Evolutionary conservation across 1,140 invertebrate species (phyloP).

Genomic region (Argopecten irradians): DNA sequence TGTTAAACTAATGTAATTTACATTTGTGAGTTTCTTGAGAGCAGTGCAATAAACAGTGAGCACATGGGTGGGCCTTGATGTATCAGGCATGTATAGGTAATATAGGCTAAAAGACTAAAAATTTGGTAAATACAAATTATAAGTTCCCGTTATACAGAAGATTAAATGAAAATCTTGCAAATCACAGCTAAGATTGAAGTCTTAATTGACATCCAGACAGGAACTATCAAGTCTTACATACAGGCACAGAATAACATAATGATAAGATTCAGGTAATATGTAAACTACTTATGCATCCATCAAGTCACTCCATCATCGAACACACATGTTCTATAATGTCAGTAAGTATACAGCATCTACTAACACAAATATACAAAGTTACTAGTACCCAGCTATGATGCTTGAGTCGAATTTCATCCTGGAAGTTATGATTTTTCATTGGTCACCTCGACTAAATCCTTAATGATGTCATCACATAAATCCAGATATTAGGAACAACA

Average conservation of each 20-base stretch:
- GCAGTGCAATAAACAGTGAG: too few species aligned
- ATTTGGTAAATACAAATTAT: background rate
- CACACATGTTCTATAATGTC: background rate
- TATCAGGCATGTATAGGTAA: too few species aligned
- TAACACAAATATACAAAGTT: constrained; percentile 2
- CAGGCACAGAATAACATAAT: background rate
- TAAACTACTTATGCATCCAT: too few species aligned
- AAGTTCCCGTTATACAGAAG: too few species aligned
- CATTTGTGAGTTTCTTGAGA: too few species aligned
- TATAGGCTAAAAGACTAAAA: too few species aligned
- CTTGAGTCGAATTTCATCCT: constrained; percentile 9
- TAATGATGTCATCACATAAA: background rate
- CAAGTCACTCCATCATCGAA: background rate
- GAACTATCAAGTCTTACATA: background rate
- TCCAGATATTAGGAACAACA: background rate
- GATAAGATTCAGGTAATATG: too few species aligned
- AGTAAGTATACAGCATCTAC: background rate
- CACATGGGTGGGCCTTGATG: too few species aligned
- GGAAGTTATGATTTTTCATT: background rate
- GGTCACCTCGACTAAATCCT: background rate
- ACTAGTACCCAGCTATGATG: background rate
- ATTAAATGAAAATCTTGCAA: background rate
- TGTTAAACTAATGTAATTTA: too few species aligned
- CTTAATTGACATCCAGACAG: background rate
- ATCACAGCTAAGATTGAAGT: background rate